A percentile compares a stretch with the other conserved stretches of the same genome.
phyloP scores from a whole-genome alignment of 2,113 vertebrate genomes.

The Fregetta grallaria region DNA sequence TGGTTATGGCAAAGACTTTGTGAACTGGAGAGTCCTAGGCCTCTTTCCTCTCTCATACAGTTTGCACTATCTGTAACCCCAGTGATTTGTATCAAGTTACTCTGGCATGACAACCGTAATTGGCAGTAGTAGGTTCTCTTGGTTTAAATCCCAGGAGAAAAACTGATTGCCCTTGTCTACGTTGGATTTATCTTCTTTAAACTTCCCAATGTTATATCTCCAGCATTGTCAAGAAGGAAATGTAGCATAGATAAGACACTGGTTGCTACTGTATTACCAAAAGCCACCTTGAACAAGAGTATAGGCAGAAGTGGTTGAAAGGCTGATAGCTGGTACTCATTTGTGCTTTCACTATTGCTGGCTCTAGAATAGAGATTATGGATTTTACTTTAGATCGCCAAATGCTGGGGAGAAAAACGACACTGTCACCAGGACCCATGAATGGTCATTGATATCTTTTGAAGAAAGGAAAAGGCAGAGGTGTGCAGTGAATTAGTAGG shows the following conservation, averaged over 20 bases:
- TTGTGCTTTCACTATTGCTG: neutral
- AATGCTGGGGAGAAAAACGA: neutral
- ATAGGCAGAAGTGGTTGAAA: neutral
- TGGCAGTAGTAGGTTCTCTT: neutral
- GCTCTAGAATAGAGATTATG: neutral
- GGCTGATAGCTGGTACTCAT: neutral
- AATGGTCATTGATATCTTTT: neutral
- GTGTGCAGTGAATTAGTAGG: neutral
- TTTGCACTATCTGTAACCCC: neutral
- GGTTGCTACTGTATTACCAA: neutral
- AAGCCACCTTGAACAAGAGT: neutral
- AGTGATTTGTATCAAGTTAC: neutral
- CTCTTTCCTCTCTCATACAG: neutral
- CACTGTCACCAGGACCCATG: fast-evolving
- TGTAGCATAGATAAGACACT: fast-evolving
- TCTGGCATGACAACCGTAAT: fast-evolving
- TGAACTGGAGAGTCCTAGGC: neutral
- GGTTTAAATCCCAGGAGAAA: neutral
- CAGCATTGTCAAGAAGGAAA: neutral
- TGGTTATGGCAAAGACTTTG: neutral
- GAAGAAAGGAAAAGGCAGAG: neutral
- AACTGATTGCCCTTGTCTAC: neutral
- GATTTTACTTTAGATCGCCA: neutral
- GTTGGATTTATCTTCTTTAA: neutral
- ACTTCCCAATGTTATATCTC: neutral